Evolutionary conservation across 2,888 invertebrate species (phyloP).

Genomic region (Lordiphosa andalusiaca): DNA sequence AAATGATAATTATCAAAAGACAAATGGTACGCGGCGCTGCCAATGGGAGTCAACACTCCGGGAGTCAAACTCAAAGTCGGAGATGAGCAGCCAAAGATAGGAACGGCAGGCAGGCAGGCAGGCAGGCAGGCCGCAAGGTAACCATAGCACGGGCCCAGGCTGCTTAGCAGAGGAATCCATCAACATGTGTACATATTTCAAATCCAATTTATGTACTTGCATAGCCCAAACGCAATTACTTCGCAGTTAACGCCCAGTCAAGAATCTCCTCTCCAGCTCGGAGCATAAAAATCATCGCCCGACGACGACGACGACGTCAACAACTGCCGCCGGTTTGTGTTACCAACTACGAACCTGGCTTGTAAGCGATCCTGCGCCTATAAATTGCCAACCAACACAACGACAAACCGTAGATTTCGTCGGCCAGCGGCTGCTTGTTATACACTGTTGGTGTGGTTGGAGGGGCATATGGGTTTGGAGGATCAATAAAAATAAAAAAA

Average conservation of each 20-base stretch:
- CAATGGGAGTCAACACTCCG: constrained; percentile 5
- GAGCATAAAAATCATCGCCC: constrained; percentile 48
- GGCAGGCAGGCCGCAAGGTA: too few species aligned
- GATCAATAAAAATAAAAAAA: not conserved
- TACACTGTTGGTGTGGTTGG: constrained; percentile 31
- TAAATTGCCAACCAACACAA: constrained; percentile 63
- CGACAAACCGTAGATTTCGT: constrained; percentile 8
- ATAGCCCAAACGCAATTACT: constrained; percentile 73
- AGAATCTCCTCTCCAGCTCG: constrained; percentile 19
- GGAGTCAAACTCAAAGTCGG: constrained; percentile 13
- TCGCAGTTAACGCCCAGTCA: constrained; percentile 71
- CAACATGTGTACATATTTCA: constrained; percentile 74
- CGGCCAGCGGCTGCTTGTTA: constrained; percentile 68
- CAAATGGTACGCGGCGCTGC: constrained; percentile 53
- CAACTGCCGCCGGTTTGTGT: constrained; percentile 62
- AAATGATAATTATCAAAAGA: constrained; percentile 71
- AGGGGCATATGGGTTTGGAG: constrained; percentile 25
- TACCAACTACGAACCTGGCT: constrained; percentile 66
- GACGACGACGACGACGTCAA: constrained; percentile 13
- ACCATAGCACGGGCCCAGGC: constrained; percentile 38
- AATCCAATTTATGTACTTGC: constrained; percentile 75
- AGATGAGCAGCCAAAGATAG: constrained; percentile 6
- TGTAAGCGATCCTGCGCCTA: constrained; percentile 72
- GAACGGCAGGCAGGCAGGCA: constrained; percentile 16
- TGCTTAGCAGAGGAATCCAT: constrained; percentile 62